Percentiles rank a stretch among this genome's conserved stretches.
Evolutionary conservation across 2,888 invertebrate genomes (phyloP).

Genomic region (Xylota segnis): DNA sequence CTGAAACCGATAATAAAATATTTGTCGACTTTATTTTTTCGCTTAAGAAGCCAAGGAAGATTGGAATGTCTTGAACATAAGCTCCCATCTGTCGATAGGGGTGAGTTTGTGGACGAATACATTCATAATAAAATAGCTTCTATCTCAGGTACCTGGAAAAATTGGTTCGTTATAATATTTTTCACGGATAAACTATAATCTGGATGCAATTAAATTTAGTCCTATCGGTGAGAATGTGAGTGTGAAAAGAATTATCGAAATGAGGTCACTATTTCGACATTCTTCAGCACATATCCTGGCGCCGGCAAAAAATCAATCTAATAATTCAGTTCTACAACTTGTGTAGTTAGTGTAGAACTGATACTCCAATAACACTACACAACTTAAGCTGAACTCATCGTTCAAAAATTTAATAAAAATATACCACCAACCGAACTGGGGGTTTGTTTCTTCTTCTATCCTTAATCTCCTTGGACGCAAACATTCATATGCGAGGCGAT

Average conservation of each 20-base stretch:
- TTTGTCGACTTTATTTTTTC: not conserved
- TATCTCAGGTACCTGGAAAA: not conserved
- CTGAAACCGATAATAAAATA: conserved; percentile 6
- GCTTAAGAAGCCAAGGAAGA: not conserved
- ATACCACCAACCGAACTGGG: not conserved
- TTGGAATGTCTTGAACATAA: not conserved
- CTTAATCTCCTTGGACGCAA: not conserved
- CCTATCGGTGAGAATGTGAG: not conserved
- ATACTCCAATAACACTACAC: not conserved
- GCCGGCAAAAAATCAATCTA: conserved; percentile 1
- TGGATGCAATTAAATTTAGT: not conserved
- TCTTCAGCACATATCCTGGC: not conserved
- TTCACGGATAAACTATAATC: conserved; percentile 1
- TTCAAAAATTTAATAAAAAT: conserved; percentile 7
- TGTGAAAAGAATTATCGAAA: conserved; percentile 2
- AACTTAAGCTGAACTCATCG: not conserved
- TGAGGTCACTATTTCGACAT: conserved; percentile 3
- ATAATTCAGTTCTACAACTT: no score
- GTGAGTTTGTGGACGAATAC: not conserved
- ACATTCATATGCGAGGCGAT: conserved; percentile 1
- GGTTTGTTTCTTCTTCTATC: not conserved
- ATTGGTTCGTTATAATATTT: conserved; percentile 7
- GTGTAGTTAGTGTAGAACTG: no score
- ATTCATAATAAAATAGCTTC: not conserved
- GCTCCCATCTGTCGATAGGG: not conserved